Percentiles rank a stretch among this genome's conserved stretches.
These are phyloP conservation scores for Ceryle rudis DNA, from an alignment of 2,797 vertebrate species.

Conservation along the genomic window DNA sequence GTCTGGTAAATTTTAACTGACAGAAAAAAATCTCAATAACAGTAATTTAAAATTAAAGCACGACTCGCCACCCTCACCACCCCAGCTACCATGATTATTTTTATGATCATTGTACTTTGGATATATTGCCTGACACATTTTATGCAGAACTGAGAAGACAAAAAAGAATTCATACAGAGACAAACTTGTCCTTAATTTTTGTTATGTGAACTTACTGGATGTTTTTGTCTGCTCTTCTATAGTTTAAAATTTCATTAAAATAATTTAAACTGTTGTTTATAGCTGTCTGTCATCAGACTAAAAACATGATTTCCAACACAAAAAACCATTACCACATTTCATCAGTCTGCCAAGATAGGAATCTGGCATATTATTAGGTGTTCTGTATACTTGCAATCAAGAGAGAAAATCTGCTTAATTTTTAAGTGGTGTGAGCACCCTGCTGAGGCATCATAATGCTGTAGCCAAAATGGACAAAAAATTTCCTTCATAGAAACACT, in stretches of 20 bases:
- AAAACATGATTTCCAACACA: not conserved
- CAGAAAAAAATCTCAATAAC: not conserved
- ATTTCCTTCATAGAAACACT: not conserved
- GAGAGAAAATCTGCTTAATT: not conserved
- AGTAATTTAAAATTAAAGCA: not conserved
- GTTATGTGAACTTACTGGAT: not conserved
- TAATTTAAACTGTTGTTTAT: not conserved
- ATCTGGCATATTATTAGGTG: not conserved
- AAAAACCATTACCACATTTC: not conserved
- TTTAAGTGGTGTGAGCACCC: not conserved
- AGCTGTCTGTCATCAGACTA: not conserved
- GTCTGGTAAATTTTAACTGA: not conserved
- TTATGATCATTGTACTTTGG: not conserved
- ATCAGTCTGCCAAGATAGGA: not conserved
- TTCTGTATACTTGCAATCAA: not conserved
- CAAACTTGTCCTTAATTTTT: not conserved
- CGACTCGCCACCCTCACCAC: not conserved
- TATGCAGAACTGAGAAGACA: not conserved
- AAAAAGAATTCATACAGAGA: not conserved
- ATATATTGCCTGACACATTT: not conserved
- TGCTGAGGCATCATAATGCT: not conserved
- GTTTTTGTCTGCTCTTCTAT: not conserved
- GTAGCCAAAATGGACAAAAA: not conserved
- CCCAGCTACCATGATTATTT: not conserved
- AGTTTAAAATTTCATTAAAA: not conserved